Evolutionary conservation across 2,888 invertebrate species (phyloP), one percentile per base, ranked within the genome.

Genomic region (Cantharis rustica): DNA sequence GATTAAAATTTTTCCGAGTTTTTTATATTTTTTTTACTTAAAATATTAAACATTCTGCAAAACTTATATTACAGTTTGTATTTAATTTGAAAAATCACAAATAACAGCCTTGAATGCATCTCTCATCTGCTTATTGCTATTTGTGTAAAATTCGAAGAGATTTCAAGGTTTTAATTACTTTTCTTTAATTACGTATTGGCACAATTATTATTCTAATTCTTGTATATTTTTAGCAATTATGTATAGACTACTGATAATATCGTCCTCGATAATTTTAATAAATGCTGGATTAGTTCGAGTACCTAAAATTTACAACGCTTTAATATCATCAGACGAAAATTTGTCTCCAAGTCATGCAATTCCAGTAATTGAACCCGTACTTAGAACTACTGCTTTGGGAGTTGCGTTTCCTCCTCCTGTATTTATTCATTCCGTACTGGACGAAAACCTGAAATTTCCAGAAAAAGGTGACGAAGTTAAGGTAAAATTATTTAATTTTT

Each of bases 231-330:
- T 20, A 66, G 64, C 16, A 66, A 66, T 66, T 23, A 66, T 66
- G 63, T 71, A 77, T 79, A 81, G 79, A 79, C 81, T 82, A 76
- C 79, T 81, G 31, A 75, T 82, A 68, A 70, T 81, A 69, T 31
- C 77, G 13, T 71, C 69, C 69, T 62, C 79, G 23, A 62, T 82
- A 13, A 27, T 80, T n/a, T 69, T 88, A 2, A 82, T 85, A 17
- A 82, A 84, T 64, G 87, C 88, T 20, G 89, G 90, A 3, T 89
- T 92, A 0, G 90, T 92, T 26, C 91, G 93, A 79, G 90, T 93
- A 1, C 95, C 95, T 0, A 93, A 93, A 86, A 93, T 95, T 31
- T 95, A 95, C 89, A 95, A 95, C 86, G 94, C 95, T 0, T 90
- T 95, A 74, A 94, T 95, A 85, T 94, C 94, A 3, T 93, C 94